These are phyloP conservation scores for Seriola quinqueradiata DNA, from an alignment of 2,113 vertebrate species.

Conservation along the genomic window DNA sequence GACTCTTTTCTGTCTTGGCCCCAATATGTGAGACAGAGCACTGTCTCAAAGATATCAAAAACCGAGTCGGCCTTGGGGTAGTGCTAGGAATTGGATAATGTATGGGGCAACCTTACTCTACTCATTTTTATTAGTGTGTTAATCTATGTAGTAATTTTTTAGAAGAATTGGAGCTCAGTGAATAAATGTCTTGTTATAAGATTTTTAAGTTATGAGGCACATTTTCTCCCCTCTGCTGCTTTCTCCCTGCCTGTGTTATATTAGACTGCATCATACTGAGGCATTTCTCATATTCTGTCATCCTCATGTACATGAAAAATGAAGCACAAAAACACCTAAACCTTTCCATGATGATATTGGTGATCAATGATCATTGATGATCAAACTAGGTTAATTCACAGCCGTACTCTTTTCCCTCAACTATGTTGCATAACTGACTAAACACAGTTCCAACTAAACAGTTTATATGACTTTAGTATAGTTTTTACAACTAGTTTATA, in stretches of 20 bases:
- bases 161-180: not conserved
- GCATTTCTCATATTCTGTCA: not conserved
- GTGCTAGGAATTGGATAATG: slow-evolving; percentile 13
- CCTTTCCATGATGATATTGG: not conserved
- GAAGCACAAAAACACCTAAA: not conserved
- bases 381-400: not conserved
- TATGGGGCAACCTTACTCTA: not conserved
- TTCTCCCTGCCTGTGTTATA: not conserved
- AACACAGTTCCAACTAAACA: not conserved
- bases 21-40: not conserved
- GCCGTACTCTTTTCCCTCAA: not conserved
- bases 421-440: not conserved
- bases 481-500: not conserved
- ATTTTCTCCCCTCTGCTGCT: not conserved
- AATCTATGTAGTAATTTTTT: not conserved
- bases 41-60: slow-evolving; percentile 40
- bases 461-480: not conserved
- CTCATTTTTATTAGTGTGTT: slow-evolving; percentile 5
- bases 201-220: not conserved
- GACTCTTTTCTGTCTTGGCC: slow-evolving; percentile 3
- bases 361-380: too few relatives aligned
- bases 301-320: not conserved
- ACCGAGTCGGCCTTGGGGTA: not conserved
- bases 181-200: not conserved
- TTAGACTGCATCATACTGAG: not conserved